A percentile compares a stretch with the other conserved stretches of the same genome.
phyloP scores from a whole-genome alignment of 2,797 vertebrate genomes.

The Eurystomus glaucurus region DNA sequence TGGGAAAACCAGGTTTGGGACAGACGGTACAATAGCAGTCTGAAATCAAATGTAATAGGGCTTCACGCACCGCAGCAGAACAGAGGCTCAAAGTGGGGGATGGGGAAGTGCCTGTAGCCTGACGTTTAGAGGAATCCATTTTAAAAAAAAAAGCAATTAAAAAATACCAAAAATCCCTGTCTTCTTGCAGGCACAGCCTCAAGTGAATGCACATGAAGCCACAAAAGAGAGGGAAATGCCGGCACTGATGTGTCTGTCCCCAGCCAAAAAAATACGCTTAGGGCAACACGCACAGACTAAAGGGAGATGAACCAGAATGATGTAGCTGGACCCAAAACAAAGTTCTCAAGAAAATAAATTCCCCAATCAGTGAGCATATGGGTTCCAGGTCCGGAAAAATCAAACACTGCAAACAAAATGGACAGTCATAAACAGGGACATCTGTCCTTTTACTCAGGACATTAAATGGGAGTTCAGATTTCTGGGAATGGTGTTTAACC shows the following conservation, averaged over 20 bases:
- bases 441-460: not conserved
- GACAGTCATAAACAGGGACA: not conserved
- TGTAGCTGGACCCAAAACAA: not conserved
- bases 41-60: not conserved
- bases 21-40: not conserved
- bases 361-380: not conserved
- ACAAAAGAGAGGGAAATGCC: not conserved
- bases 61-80: not conserved
- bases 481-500: not conserved
- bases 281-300: not conserved
- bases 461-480: not conserved
- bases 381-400: not conserved
- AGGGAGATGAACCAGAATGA: not conserved
- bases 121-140: not conserved
- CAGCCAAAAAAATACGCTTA: not conserved
- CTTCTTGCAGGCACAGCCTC: conserved; percentile 18
- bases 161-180: not conserved
- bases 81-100: not conserved
- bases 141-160: not conserved
- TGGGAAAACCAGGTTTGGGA: not conserved
- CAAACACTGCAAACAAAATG: not conserved
- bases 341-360: not conserved
- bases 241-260: not conserved
- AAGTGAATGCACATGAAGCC: not conserved
- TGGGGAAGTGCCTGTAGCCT: not conserved